Base-by-base conservation (phyloP, 1,140 invertebrate genomes). In the Chymomyza costata region DNA sequence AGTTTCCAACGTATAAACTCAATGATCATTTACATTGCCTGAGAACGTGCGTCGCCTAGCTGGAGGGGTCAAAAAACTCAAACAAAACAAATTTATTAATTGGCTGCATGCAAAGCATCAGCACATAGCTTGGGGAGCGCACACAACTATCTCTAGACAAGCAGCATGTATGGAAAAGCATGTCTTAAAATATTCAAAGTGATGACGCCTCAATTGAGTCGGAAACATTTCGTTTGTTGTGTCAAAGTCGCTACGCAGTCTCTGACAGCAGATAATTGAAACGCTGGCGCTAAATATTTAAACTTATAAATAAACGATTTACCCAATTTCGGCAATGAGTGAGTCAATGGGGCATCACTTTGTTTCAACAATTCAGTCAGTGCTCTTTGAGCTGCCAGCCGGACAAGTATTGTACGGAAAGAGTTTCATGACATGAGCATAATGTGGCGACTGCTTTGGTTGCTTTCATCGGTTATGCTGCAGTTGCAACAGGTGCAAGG, bases 1-100 rank as follows among this genome's bases (percentile, higher is more conserved):
- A n/a, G n/a, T n/a, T n/a, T n/a, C n/a, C n/a, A n/a, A n/a, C n/a
- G n/a, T n/a, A n/a, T n/a, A n/a, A n/a, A n/a, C n/a, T n/a, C n/a
- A n/a, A n/a, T n/a, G n/a, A n/a, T n/a, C n/a, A n/a, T n/a, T n/a
- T n/a, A n/a, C n/a, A n/a, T n/a, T n/a, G n/a, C n/a, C n/a, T n/a
- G n/a, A n/a, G n/a, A n/a, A n/a, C n/a, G n/a, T n/a, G n/a, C n/a
- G n/a, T n/a, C n/a, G n/a, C n/a, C n/a, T n/a, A n/a, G n/a, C n/a
- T n/a, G n/a, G n/a, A n/a, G n/a, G 62, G 71, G 65, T 76, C 66
- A 70, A 71, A 76, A 56, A 70, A 76, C 65, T 17, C 48, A 10
- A 35, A 46, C 40, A 6, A 5, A 7, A 31, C 28, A 17, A 55
- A 56, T 44, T 38, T 32, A 60, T 60, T 39, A 60, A 60, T 60